Conservation (phyloP, 1,140 invertebrate species). For the Scaptomyza hsui region DNA sequence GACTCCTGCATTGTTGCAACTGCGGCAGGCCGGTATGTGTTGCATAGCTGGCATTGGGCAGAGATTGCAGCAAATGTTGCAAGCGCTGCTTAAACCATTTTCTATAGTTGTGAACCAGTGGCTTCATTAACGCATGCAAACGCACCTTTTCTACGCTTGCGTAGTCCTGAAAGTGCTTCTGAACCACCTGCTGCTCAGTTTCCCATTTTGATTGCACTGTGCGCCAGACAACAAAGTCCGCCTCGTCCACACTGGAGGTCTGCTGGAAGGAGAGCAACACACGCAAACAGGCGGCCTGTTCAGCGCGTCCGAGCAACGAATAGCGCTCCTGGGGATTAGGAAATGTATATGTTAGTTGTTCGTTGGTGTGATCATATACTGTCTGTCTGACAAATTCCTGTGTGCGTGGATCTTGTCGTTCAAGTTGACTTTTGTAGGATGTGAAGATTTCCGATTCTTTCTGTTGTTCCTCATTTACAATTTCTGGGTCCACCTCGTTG, state of each 20-base stretch:
- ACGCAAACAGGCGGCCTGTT: conserved; percentile 59
- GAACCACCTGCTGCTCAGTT: conserved; percentile 45
- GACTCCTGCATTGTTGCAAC: conserved; percentile 47
- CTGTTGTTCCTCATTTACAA: conserved; percentile 35
- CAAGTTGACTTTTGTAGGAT: conserved; percentile 17
- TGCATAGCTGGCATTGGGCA: conserved; percentile 30
- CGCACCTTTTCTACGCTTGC: conserved; percentile 32
- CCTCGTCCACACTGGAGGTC: conserved; percentile 4
- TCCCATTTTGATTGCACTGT: conserved; percentile 45
- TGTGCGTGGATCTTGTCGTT: conserved; percentile 51
- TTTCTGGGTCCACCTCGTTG: conserved; percentile 55
- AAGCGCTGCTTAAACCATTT: conserved; percentile 39
- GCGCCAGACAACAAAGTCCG: conserved; percentile 51
- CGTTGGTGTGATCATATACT: conserved; percentile 32
- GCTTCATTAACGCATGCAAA: conserved; percentile 51
- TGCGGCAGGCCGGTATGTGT: conserved; percentile 59
- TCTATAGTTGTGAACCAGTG: conserved; percentile 35
- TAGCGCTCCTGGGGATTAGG: conserved; percentile 26
- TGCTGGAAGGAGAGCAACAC: conserved; percentile 50
- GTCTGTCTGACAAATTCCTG: conserved; percentile 12
- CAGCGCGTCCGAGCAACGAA: conserved; percentile 32
- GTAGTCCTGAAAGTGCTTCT: conserved; percentile 50
- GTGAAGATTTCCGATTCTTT: conserved; percentile 32
- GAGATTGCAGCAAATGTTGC: not conserved
- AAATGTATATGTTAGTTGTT: conserved; percentile 19